phyloP scores from a whole-genome alignment of 2,888 invertebrate genomes.

The Petrolisthes cinctipes region DNA sequence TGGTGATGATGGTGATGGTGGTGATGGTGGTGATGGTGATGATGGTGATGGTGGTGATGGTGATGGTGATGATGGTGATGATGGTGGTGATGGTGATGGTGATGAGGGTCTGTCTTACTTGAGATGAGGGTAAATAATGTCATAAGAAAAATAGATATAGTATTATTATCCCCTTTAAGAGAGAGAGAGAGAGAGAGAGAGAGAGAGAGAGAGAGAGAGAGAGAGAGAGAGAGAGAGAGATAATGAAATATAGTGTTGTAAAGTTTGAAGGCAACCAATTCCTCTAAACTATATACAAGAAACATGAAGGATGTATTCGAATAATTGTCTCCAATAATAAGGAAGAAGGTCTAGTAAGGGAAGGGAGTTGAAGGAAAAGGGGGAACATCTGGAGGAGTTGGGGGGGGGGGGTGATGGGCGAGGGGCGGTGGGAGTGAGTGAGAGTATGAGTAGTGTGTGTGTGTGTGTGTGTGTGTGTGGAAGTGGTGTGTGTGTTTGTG shows the following conservation, averaged over 20 bases:
- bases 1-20: background rate
- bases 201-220: background rate
- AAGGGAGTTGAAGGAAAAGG: background rate
- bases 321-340: no score
- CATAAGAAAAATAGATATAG: no score
- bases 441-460: background rate
- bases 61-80: background rate
- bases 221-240: background rate
- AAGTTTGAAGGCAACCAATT: no score
- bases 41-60: background rate
- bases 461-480: background rate
- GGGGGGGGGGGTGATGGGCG: background rate
- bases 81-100: background rate
- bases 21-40: background rate
- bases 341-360: no score
- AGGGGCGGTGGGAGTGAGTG: background rate
- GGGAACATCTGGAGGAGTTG: background rate
- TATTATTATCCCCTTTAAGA: no score
- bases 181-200: background rate
- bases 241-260: background rate
- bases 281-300: no score
- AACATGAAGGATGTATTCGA: no score
- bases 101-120: background rate
- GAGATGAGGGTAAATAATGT: no score
- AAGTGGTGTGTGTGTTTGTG: background rate